Evolutionary conservation across 2,113 vertebrate species (phyloP).

Genomic region (Misgurnus anguillicaudatus): DNA sequence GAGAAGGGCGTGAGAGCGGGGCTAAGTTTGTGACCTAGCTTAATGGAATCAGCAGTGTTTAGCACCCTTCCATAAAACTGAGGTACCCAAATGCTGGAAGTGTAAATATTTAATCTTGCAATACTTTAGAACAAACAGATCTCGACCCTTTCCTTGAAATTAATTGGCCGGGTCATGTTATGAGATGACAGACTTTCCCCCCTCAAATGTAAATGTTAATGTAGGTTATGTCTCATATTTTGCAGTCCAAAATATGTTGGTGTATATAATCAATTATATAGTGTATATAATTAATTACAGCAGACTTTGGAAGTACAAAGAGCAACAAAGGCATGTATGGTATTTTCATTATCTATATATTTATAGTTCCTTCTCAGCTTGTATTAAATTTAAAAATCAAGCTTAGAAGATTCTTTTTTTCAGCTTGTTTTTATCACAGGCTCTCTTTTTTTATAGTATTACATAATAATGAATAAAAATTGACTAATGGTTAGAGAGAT

Average conservation of each 20-base stretch:
- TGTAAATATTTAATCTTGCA: slow-evolving; percentile 68
- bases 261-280: slow-evolving; percentile 41
- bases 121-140: slow-evolving; percentile 61
- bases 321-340: slow-evolving; percentile 20
- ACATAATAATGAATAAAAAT: background rate
- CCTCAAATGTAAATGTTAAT: slow-evolving; percentile 53
- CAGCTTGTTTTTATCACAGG: background rate
- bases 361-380: slow-evolving; percentile 10
- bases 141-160: slow-evolving; percentile 51
- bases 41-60: slow-evolving; percentile 60
- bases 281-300: slow-evolving; percentile 45
- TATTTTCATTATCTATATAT: slow-evolving; percentile 35
- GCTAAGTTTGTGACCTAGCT: slow-evolving; percentile 53
- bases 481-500: too few relatives aligned
- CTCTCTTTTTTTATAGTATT: background rate
- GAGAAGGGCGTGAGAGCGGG: slow-evolving; percentile 52
- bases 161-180: slow-evolving; percentile 42
- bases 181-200: slow-evolving; percentile 44
- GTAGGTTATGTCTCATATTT: slow-evolving; percentile 34
- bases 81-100: slow-evolving; percentile 54
- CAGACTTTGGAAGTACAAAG: slow-evolving; percentile 34
- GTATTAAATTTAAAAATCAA: slow-evolving; percentile 9
- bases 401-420: background rate
- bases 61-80: slow-evolving; percentile 57
- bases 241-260: slow-evolving; percentile 28